Conservation (phyloP, 1,140 invertebrate genomes). For the Papilio aristodemus region DNA sequence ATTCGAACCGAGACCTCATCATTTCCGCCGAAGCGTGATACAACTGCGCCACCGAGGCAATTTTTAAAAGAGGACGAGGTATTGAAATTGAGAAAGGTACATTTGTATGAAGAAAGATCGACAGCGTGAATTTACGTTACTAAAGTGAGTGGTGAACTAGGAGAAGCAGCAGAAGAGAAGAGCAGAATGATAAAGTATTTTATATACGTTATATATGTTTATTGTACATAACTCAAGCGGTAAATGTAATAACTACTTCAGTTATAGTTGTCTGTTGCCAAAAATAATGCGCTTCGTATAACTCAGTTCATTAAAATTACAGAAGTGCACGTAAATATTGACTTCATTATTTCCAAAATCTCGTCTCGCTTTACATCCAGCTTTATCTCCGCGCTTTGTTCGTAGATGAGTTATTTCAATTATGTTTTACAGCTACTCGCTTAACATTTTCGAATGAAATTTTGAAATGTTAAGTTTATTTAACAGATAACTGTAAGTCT, state of each 20-base stretch:
- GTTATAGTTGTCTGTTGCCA: background rate
- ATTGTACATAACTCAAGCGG: too few species aligned
- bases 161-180: too few species aligned
- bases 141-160: too few species aligned
- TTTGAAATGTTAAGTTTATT: background rate
- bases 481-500: background rate
- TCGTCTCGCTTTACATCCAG: background rate
- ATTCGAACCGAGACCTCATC: too few species aligned
- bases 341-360: slow-evolving; percentile 11
- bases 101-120: too few species aligned
- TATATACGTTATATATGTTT: too few species aligned
- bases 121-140: too few species aligned
- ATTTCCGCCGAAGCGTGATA: too few species aligned
- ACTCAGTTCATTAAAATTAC: slow-evolving; percentile 16
- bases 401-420: background rate
- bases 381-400: background rate
- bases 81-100: too few species aligned
- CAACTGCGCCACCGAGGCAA: too few species aligned
- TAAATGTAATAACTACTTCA: background rate
- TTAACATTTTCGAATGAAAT: background rate
- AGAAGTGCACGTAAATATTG: background rate
- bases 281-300: background rate
- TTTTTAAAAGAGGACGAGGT: too few species aligned
- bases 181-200: too few species aligned
- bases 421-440: background rate